Evolutionary conservation across 2,888 invertebrate genomes (phyloP).

Genomic region (Parapristionchus giblindavisi): DNA sequence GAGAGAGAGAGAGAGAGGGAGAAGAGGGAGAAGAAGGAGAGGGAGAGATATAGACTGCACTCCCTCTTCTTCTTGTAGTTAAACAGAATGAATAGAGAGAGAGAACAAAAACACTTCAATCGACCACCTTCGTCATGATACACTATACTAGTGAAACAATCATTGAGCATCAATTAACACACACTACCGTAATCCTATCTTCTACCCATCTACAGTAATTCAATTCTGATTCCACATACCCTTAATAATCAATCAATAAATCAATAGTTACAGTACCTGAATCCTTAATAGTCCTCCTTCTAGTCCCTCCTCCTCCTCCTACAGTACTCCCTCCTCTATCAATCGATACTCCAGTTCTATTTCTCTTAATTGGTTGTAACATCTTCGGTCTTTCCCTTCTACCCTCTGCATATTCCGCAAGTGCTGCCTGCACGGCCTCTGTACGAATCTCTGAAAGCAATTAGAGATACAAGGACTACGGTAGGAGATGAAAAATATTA

Average conservation of each 20-base stretch:
- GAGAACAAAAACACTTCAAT: neutral
- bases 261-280: neutral
- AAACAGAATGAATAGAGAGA: neutral
- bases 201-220: neutral
- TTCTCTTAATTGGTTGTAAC: constrained; percentile 30
- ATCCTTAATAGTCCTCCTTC: neutral
- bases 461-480: neutral
- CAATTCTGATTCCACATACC: no score
- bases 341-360: constrained; percentile 3
- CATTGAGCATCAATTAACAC: neutral
- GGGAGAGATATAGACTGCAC: neutral
- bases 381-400: constrained; percentile 25
- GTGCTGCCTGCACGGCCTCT: constrained; percentile 67
- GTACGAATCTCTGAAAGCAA: constrained; percentile 62
- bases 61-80: neutral
- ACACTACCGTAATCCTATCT: neutral
- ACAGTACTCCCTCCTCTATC: constrained; percentile 27
- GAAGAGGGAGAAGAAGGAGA: neutral
- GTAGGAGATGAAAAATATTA: no score
- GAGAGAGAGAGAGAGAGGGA: neutral
- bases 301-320: neutral
- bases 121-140: neutral
- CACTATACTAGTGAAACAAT: neutral
- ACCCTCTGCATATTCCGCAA: constrained; percentile 55
- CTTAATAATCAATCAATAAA: no score